phyloP scores from a whole-genome alignment of 2,113 vertebrate species.

The Gorsachius goisagi region DNA sequence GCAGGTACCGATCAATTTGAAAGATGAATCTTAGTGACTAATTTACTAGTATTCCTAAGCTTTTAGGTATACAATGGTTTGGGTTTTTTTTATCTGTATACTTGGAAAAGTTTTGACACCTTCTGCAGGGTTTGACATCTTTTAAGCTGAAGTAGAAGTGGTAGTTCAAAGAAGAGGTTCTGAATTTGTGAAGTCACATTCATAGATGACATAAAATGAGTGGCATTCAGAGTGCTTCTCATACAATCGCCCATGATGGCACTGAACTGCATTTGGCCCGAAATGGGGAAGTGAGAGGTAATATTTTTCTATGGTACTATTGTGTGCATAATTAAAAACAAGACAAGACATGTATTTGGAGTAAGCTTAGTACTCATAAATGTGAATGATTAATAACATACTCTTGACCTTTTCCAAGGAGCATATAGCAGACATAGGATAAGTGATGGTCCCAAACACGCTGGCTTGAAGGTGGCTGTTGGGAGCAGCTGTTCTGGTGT shows the following conservation, averaged over 20 bases:
- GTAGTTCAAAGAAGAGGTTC: neutral
- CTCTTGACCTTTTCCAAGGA: neutral
- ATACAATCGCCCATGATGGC: accelerated
- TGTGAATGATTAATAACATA: neutral
- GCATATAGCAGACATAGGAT: neutral
- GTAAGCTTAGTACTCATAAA: neutral
- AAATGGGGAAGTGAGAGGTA: neutral
- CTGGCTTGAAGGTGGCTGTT: neutral
- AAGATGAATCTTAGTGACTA: neutral
- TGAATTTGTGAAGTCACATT: neutral
- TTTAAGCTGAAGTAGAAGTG: neutral
- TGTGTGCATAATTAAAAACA: neutral
- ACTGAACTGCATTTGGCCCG: neutral
- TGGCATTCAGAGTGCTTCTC: neutral
- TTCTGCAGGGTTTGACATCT: neutral
- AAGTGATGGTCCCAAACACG: neutral
- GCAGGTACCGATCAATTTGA: neutral
- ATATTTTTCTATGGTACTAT: neutral
- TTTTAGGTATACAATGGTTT: neutral
- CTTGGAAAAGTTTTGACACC: neutral
- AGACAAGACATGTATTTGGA: neutral
- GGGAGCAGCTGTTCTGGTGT: neutral
- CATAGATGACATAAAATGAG: neutral
- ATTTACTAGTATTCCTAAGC: neutral
- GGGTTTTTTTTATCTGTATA: neutral